A percentile compares a stretch with the other conserved stretches of the same genome.
phyloP scores from a whole-genome alignment of 2,113 vertebrate species.

The Mesocricetus auratus region DNA sequence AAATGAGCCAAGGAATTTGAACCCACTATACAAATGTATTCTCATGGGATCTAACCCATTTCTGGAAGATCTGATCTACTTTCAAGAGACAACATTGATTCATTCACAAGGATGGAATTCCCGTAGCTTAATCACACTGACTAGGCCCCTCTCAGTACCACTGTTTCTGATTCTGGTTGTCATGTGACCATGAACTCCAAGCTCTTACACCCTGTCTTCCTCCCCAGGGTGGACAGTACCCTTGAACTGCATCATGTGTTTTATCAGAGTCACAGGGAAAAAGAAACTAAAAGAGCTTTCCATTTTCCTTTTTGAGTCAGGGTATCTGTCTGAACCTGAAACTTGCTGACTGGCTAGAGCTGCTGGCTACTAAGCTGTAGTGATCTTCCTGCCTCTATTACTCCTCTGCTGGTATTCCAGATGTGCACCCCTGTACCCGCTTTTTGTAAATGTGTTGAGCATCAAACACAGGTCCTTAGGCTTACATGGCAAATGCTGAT shows the following conservation, averaged over 20 bases:
- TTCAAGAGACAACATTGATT: not conserved
- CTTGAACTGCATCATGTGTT: not conserved
- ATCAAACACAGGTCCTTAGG: not conserved
- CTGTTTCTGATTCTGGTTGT: not conserved
- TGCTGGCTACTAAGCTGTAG: too few relatives aligned
- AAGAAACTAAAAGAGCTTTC: not conserved
- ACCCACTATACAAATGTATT: not conserved
- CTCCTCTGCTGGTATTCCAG: not conserved
- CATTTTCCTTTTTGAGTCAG: not conserved
- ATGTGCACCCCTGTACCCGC: not conserved
- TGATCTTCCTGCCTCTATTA: too few relatives aligned
- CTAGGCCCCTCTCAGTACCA: not conserved
- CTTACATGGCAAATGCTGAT: not conserved
- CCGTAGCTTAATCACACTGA: not conserved
- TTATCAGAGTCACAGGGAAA: not conserved
- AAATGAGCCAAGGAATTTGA: not conserved
- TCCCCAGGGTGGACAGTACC: not conserved
- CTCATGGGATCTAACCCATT: not conserved
- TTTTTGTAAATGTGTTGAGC: not conserved
- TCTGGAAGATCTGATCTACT: not conserved
- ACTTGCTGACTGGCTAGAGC: not conserved
- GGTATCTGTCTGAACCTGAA: not conserved
- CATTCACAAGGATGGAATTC: not conserved
- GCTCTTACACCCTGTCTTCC: not conserved
- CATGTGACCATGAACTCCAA: not conserved